Conservation (phyloP, 2,888 invertebrate species). For the Ennomos erosarius region DNA sequence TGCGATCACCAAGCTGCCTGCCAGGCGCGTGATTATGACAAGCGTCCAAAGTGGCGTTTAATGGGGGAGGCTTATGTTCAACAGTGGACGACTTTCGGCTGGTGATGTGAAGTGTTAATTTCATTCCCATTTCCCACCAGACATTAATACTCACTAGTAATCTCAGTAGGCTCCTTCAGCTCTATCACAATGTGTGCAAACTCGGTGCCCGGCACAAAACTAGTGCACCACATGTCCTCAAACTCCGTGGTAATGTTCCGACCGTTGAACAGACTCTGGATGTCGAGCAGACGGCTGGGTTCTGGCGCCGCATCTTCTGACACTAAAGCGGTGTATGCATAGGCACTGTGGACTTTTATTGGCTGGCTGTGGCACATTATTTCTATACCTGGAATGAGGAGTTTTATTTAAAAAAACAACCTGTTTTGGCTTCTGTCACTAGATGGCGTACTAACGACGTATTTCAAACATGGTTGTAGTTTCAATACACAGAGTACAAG, state of each 20-base stretch:
- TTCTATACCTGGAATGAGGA: constrained; percentile 83
- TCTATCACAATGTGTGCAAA: constrained; percentile 75
- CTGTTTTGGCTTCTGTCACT: too few relatives aligned
- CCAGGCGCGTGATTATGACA: too few relatives aligned
- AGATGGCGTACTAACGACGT: too few relatives aligned
- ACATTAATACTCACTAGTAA: constrained; percentile 64
- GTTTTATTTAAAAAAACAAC: too few relatives aligned
- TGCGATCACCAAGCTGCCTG: too few relatives aligned
- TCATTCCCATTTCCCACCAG: too few relatives aligned
- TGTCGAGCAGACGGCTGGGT: constrained; percentile 58
- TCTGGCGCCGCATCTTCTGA: constrained; percentile 56
- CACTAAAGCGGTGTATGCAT: constrained; percentile 64
- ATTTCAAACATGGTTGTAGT: too few relatives aligned
- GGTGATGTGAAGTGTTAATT: too few relatives aligned
- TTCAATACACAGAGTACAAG: too few relatives aligned
- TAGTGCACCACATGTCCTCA: constrained; percentile 88
- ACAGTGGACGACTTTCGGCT: too few relatives aligned
- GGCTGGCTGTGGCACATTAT: constrained; percentile 64
- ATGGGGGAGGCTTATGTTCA: too few relatives aligned
- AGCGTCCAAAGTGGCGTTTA: too few relatives aligned
- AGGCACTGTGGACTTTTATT: constrained; percentile 62
- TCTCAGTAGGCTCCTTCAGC: constrained; percentile 62
- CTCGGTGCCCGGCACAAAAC: constrained; percentile 62
- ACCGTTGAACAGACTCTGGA: constrained; percentile 87
- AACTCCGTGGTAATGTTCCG: constrained; percentile 88